These are phyloP conservation scores for Nomada ruficornis DNA, from an alignment of 2,888 invertebrate species.

Conservation along the genomic window DNA sequence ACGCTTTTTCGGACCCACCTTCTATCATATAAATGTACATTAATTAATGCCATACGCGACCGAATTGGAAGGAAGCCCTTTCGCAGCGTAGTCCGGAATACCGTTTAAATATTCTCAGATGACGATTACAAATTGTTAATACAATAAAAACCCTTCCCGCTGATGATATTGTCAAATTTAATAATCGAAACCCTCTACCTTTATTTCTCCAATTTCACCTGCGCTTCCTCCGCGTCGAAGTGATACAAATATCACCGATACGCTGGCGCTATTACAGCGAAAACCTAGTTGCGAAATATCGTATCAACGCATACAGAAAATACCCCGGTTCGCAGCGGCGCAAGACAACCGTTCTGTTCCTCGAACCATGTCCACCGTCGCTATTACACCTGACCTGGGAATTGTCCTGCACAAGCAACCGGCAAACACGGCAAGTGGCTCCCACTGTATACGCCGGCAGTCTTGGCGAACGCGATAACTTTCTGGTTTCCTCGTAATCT, in stretches of 20 bases:
- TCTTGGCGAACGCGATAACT: constrained; percentile 34
- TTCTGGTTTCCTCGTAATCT: constrained; percentile 17
- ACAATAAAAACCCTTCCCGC: background rate
- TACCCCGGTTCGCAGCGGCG: background rate
- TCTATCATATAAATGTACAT: constrained; percentile 39
- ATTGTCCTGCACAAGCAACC: constrained; percentile 2
- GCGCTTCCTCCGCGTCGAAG: background rate
- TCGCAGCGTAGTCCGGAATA: background rate
- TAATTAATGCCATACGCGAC: constrained; percentile 28
- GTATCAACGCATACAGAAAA: constrained; percentile 6
- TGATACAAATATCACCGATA: constrained; percentile 42
- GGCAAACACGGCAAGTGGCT: too few species aligned
- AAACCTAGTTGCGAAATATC: constrained; percentile 38
- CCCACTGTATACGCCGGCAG: background rate
- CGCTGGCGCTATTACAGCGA: background rate
- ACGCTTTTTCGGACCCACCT: background rate
- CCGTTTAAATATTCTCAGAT: background rate
- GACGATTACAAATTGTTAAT: background rate
- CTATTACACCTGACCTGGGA: constrained; percentile 37
- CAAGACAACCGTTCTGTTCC: constrained; percentile 14
- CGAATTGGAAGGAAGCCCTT: constrained; percentile 2
- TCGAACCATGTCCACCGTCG: background rate
- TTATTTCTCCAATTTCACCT: background rate
- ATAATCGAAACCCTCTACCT: background rate
- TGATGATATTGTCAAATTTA: background rate